Conservation (phyloP, 2,888 invertebrate genomes). For the Mythimna lalbum region DNA sequence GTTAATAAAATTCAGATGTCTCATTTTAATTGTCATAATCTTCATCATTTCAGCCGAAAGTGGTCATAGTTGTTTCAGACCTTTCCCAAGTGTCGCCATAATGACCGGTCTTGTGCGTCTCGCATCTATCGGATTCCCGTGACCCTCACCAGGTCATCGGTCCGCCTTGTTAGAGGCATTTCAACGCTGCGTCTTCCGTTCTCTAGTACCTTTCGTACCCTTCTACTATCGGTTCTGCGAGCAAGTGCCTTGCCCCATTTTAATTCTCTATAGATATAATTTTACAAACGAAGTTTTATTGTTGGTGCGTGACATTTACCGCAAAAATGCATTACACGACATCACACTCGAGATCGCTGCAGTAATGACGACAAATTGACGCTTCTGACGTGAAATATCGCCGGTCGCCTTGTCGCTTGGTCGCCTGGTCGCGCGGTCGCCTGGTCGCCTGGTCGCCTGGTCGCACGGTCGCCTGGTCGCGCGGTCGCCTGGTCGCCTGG, state of each 20-base stretch:
- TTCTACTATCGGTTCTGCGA: too few species aligned
- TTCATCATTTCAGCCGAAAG: too few species aligned
- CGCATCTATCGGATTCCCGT: too few species aligned
- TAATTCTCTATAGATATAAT: constrained; percentile 19
- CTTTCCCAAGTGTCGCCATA: too few species aligned
- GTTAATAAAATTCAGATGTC: background rate
- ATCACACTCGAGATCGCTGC: constrained; percentile 49
- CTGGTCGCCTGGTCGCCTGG: constrained; percentile 4
- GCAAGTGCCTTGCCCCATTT: background rate
- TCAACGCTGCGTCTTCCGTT: too few species aligned
- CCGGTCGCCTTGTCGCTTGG: constrained; percentile 22
- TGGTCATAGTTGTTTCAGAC: too few species aligned
- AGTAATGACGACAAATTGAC: constrained; percentile 75
- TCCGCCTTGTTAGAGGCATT: too few species aligned
- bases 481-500: constrained; percentile 5
- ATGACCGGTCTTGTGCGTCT: too few species aligned
- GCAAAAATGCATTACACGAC: constrained; percentile 51
- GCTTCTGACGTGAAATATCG: constrained; percentile 67
- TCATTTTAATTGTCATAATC: background rate
- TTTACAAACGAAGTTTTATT: constrained; percentile 39
- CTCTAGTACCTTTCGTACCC: too few species aligned
- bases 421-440: constrained; percentile 25
- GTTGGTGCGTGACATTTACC: constrained; percentile 47
- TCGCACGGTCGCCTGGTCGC: constrained; percentile 48
- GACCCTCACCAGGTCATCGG: too few species aligned